Evolutionary conservation across 2,797 vertebrate genomes (phyloP).

Genomic region (Urophycis tenuis): DNA sequence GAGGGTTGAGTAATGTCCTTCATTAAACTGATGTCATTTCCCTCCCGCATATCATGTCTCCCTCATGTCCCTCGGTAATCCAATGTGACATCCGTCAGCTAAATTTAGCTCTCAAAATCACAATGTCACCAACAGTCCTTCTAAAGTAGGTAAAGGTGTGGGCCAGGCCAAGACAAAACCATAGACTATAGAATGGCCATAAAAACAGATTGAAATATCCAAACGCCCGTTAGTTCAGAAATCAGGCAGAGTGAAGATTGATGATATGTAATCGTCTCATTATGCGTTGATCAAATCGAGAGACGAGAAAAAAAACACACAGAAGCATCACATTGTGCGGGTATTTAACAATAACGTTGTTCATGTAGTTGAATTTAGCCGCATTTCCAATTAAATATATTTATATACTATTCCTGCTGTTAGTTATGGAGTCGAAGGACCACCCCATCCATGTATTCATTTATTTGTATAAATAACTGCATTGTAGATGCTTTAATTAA

Average conservation of each 20-base stretch:
- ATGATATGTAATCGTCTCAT: neutral
- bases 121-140: slow-evolving; percentile 41
- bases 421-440: neutral
- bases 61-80: slow-evolving; percentile 53
- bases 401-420: neutral
- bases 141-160: slow-evolving; percentile 25
- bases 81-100: slow-evolving; percentile 52
- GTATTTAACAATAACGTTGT: no score
- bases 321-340: no score
- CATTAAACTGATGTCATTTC: slow-evolving; percentile 68
- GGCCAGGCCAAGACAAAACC: neutral
- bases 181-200: neutral
- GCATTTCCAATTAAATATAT: neutral
- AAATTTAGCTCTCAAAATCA: slow-evolving; percentile 51
- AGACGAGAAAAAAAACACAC: no score
- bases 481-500: neutral
- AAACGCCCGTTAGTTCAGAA: neutral
- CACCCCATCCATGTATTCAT: neutral
- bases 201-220: neutral
- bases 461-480: neutral
- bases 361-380: no score
- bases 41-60: slow-evolving; percentile 59
- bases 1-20: slow-evolving; percentile 67
- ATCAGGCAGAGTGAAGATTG: neutral
- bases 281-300: no score